A percentile compares a stretch with the other conserved stretches of the same genome.
Evolutionary conservation across 2,113 vertebrate species (phyloP).

Genomic region (Xiphophorus hellerii): DNA sequence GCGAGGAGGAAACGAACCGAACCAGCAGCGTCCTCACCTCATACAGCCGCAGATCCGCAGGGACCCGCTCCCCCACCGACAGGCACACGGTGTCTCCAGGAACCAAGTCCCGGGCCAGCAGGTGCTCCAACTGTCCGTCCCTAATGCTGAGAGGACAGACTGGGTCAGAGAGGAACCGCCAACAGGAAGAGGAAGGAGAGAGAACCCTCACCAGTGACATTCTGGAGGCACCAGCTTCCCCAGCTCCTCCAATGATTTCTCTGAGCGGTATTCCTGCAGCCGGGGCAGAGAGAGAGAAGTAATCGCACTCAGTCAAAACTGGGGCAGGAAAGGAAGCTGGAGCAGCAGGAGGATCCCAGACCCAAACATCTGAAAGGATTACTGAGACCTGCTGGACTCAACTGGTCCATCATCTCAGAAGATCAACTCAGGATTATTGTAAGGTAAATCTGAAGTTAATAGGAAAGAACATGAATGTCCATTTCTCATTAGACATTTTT

Average conservation of each 20-base stretch:
- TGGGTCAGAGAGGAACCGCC: too few relatives aligned
- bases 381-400: too few relatives aligned
- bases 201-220: conserved; percentile 90
- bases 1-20: too few relatives aligned
- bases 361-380: too few relatives aligned
- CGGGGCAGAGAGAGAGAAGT: neutral
- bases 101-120: conserved; percentile 93
- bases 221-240: conserved; percentile 96
- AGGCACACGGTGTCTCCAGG: conserved; percentile 96
- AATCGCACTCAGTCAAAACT: too few relatives aligned
- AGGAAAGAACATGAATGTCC: too few relatives aligned
- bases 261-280: conserved; percentile 95
- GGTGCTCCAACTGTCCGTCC: conserved; percentile 89
- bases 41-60: conserved; percentile 93
- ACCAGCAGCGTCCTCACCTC: conserved; percentile 80
- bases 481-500: too few relatives aligned
- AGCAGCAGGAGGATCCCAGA: too few relatives aligned
- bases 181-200: neutral
- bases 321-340: too few relatives aligned
- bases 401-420: too few relatives aligned
- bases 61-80: conserved; percentile 94
- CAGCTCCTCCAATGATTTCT: conserved; percentile 96
- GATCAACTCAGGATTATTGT: too few relatives aligned
- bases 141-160: conserved; percentile 80
- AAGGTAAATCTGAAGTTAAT: too few relatives aligned